Base-by-base conservation (phyloP, 2,797 vertebrate genomes). In the Onychomys torridus region DNA sequence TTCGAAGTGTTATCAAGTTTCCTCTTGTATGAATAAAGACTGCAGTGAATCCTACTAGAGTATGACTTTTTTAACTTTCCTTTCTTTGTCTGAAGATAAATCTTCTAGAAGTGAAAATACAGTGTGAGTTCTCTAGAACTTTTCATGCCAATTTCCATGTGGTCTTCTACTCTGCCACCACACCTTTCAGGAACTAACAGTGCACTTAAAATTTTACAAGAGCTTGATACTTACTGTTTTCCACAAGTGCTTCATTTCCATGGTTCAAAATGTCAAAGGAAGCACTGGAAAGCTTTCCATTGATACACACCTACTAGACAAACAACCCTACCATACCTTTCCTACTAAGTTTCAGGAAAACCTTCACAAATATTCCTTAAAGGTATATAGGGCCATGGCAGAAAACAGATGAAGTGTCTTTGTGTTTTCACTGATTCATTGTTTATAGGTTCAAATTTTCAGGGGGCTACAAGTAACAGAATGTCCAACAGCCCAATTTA, bases 221-320 rank as follows among this genome's bases (percentile, higher is more conserved):
- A 79, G 16, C 23, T 4, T 79, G 52, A 88, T 84, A 71, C 17
- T 90, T 37, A 83, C 84, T 88, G 76, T 52, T 95, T 83, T 71
- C 5, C 83, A 43, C 52, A 96, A 93, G 75, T 83, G 21, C 34
- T 88, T 13, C 21, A 57, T 95, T 57, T 88, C 69, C 5, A 52
- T 91, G 34, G 34, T 92, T 91, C 71, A 73, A 85, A 97, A 89
- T 90, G 85, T 59, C 59, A 87, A 94, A 79, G 29, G 59, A 40
- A 32, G 69, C 63, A 32, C 21, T 78, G 55, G 49, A 78, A 89
- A 61, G 4, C 2, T 89, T 92, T 32, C 57, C 19, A 34, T 34
- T 0, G 6, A 65, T 67, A 67, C 29, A 67, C 6, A 85, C 29
- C 19, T 19, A 34, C 61, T 76, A 69, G 37, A 6, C 19, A 82